These are phyloP conservation scores for Pagrus major DNA, from an alignment of 2,113 vertebrate species.

Conservation along the genomic window DNA sequence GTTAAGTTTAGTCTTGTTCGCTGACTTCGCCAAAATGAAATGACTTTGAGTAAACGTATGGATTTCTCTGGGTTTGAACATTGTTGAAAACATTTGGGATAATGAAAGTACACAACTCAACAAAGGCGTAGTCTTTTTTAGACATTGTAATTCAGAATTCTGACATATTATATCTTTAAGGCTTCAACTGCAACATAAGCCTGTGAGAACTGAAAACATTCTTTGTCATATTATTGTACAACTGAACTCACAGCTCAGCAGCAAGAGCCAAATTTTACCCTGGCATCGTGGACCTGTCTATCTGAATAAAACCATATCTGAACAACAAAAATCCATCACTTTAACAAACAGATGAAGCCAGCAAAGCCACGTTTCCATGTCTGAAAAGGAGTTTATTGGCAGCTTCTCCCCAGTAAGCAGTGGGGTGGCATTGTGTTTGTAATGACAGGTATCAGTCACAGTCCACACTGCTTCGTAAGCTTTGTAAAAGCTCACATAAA, in stretches of 20 bases:
- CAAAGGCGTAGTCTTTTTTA: too few species aligned
- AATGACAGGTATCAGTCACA: not conserved
- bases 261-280: not conserved
- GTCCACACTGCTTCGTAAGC: not conserved
- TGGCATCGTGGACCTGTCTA: not conserved
- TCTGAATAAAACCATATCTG: not conserved
- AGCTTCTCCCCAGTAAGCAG: not conserved
- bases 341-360: not conserved
- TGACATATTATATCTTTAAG: too few species aligned
- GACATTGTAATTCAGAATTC: too few species aligned
- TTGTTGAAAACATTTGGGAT: too few species aligned
- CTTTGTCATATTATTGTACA: not conserved
- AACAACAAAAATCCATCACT: not conserved
- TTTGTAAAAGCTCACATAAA: conserved; percentile 22
- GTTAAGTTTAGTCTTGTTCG: too few species aligned
- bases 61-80: too few species aligned
- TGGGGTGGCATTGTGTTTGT: not conserved
- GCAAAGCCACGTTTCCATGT: not conserved
- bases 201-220: not conserved
- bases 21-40: too few species aligned
- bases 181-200: not conserved
- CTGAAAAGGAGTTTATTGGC: not conserved
- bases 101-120: too few species aligned
- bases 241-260: not conserved
- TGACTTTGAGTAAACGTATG: too few species aligned